These are phyloP conservation scores for Acanthurus lineatus DNA, from an alignment of 2,797 vertebrate species.

Conservation along the genomic window DNA sequence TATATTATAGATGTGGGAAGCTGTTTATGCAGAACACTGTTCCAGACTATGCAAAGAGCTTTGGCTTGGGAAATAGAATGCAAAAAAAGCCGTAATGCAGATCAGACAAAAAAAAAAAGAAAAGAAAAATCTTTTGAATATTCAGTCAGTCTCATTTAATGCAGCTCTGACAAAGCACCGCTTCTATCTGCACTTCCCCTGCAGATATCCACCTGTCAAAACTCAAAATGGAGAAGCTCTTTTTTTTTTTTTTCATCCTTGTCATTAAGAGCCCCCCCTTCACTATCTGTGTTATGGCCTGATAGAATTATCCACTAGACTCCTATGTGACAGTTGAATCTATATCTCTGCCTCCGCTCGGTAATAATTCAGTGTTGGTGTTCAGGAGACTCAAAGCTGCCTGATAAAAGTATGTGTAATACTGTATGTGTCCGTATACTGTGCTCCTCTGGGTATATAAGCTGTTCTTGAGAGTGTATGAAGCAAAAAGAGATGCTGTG, in stretches of 20 bases:
- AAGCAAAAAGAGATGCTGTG: neutral
- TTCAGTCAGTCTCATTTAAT: slow-evolving; percentile 60
- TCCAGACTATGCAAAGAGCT: slow-evolving; percentile 41
- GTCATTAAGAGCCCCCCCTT: slow-evolving; percentile 43
- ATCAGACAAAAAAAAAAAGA: slow-evolving; percentile 47
- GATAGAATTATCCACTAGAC: slow-evolving; percentile 47
- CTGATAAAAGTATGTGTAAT: slow-evolving; percentile 24
- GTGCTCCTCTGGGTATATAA: slow-evolving; percentile 7
- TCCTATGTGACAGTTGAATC: slow-evolving; percentile 42
- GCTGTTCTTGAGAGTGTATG: slow-evolving; percentile 8
- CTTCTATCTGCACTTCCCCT: slow-evolving; percentile 41
- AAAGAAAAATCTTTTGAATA: slow-evolving; percentile 45
- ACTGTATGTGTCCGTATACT: slow-evolving; percentile 10
- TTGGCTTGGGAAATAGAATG: slow-evolving; percentile 39
- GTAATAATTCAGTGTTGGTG: slow-evolving; percentile 43
- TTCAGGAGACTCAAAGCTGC: slow-evolving; percentile 23
- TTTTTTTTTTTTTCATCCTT: slow-evolving; percentile 47
- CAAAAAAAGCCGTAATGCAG: slow-evolving; percentile 46
- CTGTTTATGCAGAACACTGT: slow-evolving; percentile 33
- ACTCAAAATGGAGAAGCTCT: slow-evolving; percentile 61
- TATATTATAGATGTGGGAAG: slow-evolving; percentile 11
- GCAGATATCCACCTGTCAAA: slow-evolving; percentile 66
- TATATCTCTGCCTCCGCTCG: slow-evolving; percentile 35
- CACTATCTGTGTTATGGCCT: slow-evolving; percentile 30
- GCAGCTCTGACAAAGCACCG: slow-evolving; percentile 27